Conservation (phyloP, 1,140 invertebrate genomes). For the Diabrotica undecimpunctata region DNA sequence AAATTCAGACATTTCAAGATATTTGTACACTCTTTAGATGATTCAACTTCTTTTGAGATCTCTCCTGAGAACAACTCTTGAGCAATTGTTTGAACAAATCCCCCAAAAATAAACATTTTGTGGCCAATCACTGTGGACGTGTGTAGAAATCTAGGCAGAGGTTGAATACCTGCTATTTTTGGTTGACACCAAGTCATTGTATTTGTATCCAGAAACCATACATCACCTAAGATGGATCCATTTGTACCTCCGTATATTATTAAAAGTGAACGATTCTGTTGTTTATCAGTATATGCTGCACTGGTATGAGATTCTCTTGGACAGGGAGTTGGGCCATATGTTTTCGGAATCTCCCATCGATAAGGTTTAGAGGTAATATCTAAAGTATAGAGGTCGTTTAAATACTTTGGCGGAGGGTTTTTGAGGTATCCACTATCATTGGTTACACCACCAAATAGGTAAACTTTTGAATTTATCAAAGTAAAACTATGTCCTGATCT, state of each 20-base stretch:
- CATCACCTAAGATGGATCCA: slow-evolving; percentile 88
- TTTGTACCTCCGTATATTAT: slow-evolving; percentile 99
- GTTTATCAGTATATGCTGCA: slow-evolving; percentile 83
- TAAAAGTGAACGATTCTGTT: slow-evolving; percentile 75
- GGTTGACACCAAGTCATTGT: slow-evolving; percentile 74
- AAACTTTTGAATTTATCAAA: slow-evolving; percentile 90
- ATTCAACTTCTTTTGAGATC: slow-evolving; percentile 95
- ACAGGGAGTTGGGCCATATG: slow-evolving; percentile 77
- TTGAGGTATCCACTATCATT: slow-evolving; percentile 97
- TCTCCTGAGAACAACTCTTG: slow-evolving; percentile 90
- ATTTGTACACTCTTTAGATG: slow-evolving; percentile 76
- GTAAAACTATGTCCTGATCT: slow-evolving; percentile 97
- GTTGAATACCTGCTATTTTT: slow-evolving; percentile 78
- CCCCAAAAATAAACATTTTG: slow-evolving; percentile 97
- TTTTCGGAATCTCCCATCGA: slow-evolving; percentile 87
- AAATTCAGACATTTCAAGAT: slow-evolving; percentile 92
- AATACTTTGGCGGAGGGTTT: slow-evolving; percentile 84
- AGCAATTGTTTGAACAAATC: slow-evolving; percentile 84
- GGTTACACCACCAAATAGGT: slow-evolving; percentile 94
- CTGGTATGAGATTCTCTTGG: slow-evolving; percentile 96
- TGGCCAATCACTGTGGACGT: slow-evolving; percentile 92
- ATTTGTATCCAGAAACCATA: slow-evolving; percentile 88
- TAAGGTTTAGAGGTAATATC: slow-evolving; percentile 77
- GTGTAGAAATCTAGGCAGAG: slow-evolving; percentile 88
- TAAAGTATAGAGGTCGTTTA: slow-evolving; percentile 88